These are phyloP conservation scores for Thymelicus sylvestris DNA, from an alignment of 2,888 invertebrate species.

Conservation along the genomic window DNA sequence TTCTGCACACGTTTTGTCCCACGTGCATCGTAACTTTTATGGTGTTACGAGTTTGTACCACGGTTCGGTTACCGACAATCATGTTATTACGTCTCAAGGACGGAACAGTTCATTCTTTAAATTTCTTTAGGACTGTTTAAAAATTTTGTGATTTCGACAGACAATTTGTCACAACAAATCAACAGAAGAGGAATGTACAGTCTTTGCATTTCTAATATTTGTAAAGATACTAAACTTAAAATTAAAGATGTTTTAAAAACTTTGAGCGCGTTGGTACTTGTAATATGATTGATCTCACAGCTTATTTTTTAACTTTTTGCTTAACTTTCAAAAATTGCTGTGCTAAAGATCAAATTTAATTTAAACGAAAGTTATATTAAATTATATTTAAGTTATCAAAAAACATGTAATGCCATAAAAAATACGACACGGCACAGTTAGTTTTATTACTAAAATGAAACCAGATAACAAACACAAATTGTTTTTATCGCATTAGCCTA, in stretches of 20 bases:
- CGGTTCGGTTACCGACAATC: conserved; percentile 38
- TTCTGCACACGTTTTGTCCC: conserved; percentile 62
- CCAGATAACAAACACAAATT: conserved; percentile 14
- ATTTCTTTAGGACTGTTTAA: neutral
- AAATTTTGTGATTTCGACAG: neutral
- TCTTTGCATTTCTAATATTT: too few relatives aligned
- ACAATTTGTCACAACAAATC: neutral
- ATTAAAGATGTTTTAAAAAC: too few relatives aligned
- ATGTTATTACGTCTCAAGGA: conserved; percentile 43
- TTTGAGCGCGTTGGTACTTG: too few relatives aligned
- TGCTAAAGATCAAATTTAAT: neutral
- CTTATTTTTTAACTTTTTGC: too few relatives aligned
- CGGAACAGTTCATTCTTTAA: conserved; percentile 34
- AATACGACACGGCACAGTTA: too few relatives aligned
- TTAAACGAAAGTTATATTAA: too few relatives aligned
- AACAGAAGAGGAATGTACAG: too few relatives aligned
- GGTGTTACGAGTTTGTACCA: neutral
- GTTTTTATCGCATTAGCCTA: conserved; percentile 10
- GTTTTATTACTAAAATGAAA: neutral
- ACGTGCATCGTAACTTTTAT: conserved; percentile 60
- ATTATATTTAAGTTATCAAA: too few relatives aligned
- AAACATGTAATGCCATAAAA: too few relatives aligned
- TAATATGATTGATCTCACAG: too few relatives aligned
- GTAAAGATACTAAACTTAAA: too few relatives aligned
- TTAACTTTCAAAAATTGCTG: too few relatives aligned